Percentiles rank a stretch among this genome's conserved stretches.
phyloP scores from a whole-genome alignment of 2,888 invertebrate genomes.

The Tetranychus truncatus region DNA sequence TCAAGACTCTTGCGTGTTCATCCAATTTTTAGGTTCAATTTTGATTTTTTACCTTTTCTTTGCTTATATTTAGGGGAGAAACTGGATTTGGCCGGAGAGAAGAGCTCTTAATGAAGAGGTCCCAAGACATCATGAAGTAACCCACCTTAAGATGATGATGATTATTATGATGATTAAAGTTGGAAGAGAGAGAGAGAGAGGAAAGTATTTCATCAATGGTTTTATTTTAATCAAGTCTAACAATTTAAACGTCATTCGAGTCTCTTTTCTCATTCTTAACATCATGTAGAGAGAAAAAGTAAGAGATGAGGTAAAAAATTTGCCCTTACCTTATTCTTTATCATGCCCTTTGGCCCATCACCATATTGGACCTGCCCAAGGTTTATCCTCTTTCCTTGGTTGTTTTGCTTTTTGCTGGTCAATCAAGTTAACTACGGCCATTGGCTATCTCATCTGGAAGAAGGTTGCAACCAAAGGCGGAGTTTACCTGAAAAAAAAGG shows the following conservation, averaged over 20 bases:
- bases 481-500: background rate
- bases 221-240: background rate
- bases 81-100: background rate
- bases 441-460: background rate
- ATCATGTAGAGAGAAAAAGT: too few relatives aligned
- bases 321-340: background rate
- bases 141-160: background rate
- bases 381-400: too few relatives aligned
- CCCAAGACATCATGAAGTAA: background rate
- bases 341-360: background rate
- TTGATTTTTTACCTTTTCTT: background rate
- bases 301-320: too few relatives aligned
- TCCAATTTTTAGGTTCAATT: background rate
- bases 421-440: background rate
- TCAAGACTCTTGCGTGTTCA: background rate
- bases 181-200: background rate
- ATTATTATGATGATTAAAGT: background rate
- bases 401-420: background rate
- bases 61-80: background rate
- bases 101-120: background rate
- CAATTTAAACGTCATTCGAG: background rate
- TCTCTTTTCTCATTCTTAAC: background rate
- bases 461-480: background rate
- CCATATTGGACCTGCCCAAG: background rate
- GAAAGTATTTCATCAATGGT: background rate